phyloP scores from a whole-genome alignment of 23 tunicate species.

The Diplosoma virens region DNA sequence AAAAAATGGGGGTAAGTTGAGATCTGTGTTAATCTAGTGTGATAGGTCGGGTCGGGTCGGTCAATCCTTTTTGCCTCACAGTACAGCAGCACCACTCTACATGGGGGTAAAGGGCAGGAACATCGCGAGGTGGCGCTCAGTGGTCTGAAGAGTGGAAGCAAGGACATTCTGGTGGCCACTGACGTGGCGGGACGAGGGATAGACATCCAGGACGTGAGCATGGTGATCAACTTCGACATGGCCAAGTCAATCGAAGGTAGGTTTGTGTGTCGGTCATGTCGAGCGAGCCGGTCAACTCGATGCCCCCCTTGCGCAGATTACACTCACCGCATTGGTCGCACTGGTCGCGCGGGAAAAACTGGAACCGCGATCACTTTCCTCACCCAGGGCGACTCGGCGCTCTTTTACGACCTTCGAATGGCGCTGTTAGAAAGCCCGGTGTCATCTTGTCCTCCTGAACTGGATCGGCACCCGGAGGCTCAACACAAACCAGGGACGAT shows the following conservation, averaged over 20 bases:
- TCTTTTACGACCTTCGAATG: slow-evolving; percentile 84
- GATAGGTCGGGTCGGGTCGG: too few relatives aligned
- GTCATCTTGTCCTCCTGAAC: slow-evolving; percentile 86
- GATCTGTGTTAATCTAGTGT: too few relatives aligned
- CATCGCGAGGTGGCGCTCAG: slow-evolving; percentile 86
- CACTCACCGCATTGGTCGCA: slow-evolving; percentile 98
- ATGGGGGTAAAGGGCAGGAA: slow-evolving; percentile 98
- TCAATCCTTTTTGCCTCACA: slow-evolving; percentile 5
- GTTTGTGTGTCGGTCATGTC: neutral
- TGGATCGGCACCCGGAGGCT: slow-evolving; percentile 97
- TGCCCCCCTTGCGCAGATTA: slow-evolving; percentile 46
- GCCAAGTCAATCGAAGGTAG: slow-evolving; percentile 91
- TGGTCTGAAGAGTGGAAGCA: slow-evolving; percentile 82
- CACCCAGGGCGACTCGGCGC: slow-evolving; percentile 78
- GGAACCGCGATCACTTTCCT: slow-evolving; percentile 95
- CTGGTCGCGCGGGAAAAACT: slow-evolving; percentile 93
- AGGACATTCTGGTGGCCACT: slow-evolving; percentile 94
- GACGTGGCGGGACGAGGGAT: slow-evolving; percentile 99
- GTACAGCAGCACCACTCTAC: slow-evolving; percentile 85
- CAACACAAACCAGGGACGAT: slow-evolving; percentile 98
- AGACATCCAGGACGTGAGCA: slow-evolving; percentile 92
- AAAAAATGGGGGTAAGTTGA: slow-evolving; percentile 87
- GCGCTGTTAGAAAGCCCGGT: slow-evolving; percentile 89
- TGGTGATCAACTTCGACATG: slow-evolving; percentile 96
- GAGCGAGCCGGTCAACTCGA: neutral